Conservation (phyloP, 2,888 invertebrate species). For the Laothoe populi region DNA sequence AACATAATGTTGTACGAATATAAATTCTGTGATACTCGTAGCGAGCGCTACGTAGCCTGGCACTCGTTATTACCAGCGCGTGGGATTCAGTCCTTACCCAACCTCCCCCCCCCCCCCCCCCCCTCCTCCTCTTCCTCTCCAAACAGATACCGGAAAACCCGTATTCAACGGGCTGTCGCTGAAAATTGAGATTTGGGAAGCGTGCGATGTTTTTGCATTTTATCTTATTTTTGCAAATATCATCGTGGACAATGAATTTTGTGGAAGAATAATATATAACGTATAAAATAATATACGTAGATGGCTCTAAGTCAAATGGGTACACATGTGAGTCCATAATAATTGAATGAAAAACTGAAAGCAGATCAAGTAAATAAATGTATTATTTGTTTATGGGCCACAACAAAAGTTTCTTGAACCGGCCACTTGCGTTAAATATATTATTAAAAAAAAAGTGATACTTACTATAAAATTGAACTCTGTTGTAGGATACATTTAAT, state of each 20-base stretch:
- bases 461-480: no score
- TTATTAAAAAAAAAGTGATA: no score
- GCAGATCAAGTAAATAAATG: no score
- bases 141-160: conserved; percentile 52
- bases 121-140: conserved; percentile 46
- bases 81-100: conserved; percentile 43
- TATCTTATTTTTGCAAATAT: conserved; percentile 39
- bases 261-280: conserved; percentile 17
- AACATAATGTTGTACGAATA: conserved; percentile 14
- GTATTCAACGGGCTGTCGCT: conserved; percentile 48
- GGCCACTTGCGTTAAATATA: no score
- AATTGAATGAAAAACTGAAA: neutral
- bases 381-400: no score
- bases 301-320: neutral
- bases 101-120: no score
- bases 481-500: no score
- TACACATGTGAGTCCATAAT: neutral
- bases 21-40: conserved; percentile 31
- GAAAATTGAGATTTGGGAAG: conserved; percentile 45
- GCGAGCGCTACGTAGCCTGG: conserved; percentile 49
- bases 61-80: conserved; percentile 48
- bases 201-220: conserved; percentile 30
- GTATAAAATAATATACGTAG: no score
- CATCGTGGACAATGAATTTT: conserved; percentile 30
- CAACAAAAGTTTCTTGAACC: no score